Conservation (phyloP, 2,888 invertebrate species). For the Rotaria sp. region DNA sequence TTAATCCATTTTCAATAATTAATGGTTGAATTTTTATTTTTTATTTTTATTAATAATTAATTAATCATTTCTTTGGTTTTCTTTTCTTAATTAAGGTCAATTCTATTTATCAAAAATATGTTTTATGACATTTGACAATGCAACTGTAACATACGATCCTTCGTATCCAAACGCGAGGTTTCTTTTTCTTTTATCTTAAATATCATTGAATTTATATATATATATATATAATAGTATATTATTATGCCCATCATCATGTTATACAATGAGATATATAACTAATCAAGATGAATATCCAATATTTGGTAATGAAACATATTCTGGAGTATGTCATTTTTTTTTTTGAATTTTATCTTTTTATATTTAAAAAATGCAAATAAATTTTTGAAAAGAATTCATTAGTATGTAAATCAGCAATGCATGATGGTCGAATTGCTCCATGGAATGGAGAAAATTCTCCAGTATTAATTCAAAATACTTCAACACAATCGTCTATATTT, state of each 20-base stretch:
- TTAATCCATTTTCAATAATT: neutral
- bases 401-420: constrained; percentile 11
- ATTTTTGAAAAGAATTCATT: neutral
- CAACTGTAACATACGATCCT: neutral
- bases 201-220: too few species aligned
- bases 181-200: neutral
- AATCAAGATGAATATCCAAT: neutral
- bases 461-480: neutral
- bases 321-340: neutral
- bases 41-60: neutral
- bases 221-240: neutral
- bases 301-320: constrained; percentile 8
- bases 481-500: neutral
- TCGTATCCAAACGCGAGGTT: neutral
- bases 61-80: too few species aligned
- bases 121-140: constrained; percentile 26
- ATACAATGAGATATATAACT: neutral
- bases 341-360: neutral
- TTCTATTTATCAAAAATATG: neutral
- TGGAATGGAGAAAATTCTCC: neutral
- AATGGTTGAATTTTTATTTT: neutral
- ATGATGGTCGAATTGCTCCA: neutral
- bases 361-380: neutral
- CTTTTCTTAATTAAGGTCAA: neutral
- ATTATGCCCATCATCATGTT: neutral